Evolutionary conservation across 2,888 invertebrate species (phyloP), one percentile per base, ranked within the genome.

Genomic region (Microplitis deprimator): DNA sequence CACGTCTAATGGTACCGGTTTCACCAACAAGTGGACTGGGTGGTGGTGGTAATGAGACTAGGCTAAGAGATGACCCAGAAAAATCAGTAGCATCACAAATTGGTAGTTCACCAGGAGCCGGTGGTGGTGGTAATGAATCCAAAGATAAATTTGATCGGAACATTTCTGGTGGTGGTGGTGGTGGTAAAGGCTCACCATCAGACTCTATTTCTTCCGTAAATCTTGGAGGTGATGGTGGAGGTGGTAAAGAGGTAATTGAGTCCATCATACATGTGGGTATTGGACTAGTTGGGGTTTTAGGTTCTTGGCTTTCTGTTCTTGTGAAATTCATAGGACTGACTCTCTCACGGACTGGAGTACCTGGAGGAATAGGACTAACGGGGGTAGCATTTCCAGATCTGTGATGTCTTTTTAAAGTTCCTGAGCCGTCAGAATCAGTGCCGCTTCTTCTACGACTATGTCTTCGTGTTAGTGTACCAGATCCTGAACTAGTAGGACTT

Each of bases 51-150:
- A 95, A 89, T 65, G 95, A 95, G 83, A 92, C 92, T 78, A 94
- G 86, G 68, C 93, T 93, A 41, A 95, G 89, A 85, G 94, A 94
- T 6, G 95, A 95, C 5, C 95, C 95, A 10, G 93, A 92, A 7
- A 94, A 89, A 78, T 94, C 93, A 80, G 79, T 91, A 1, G 91
- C 91, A 64, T 91, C 89, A 84, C 92, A 90, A 10, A 91, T 89
- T 5, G 92, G 91, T 29, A 92, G 84, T 79, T 92, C 92, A 73
- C 90, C 91, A 5, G 94, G 94, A 62, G 94, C 94, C 68, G 92
- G 95, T 0, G 96, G 96, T 16, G 95, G 96, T 0, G 95, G 95
- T 78, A 96, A 89, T n/a, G 95, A 95, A 83, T 96, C 96, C 62
- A 96, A 89, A 38, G 96, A 96, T 10, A 95, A 90, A 13, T 94